Base-by-base conservation (phyloP, 2,113 vertebrate genomes). In the Epinephelus cyanopodus region DNA sequence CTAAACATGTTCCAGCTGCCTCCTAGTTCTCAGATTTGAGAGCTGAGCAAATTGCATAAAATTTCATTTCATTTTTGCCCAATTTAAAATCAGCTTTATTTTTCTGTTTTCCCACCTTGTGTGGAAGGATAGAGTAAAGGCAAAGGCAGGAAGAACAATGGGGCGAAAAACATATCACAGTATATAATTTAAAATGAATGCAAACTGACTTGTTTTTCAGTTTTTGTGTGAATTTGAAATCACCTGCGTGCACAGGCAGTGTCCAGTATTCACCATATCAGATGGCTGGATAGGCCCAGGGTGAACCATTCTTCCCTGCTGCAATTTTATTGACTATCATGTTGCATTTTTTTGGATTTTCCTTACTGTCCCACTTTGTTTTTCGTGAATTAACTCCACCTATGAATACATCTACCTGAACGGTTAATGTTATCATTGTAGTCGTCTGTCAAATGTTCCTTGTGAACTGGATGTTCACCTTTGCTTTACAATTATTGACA, bases 151-250 rank as follows among this genome's bases (percentile, higher is more conserved):
- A 68, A 57, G 7, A 19, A 10, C 56, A 50, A 42, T 33, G 4
- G 45, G 25, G 8, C 6, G n/a, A 45, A 77, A 39, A 52, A 37
- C 33, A 37, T 37, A 8, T 11, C 6, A 7, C 61, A 7, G 15
- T 12, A 64, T 70, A 7, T 58, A 0, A 17, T 15, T 61, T 83
- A 12, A 65, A 79, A 64, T 61, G 1, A 65, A 70, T 29, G 66
- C 57, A 81, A 74, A 82, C 18, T 23, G 14, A 74, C 66, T 19
- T 73, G 29, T 21, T 42, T 47, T 70, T 57, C 48, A 62, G 13
- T 15, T 12, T 13, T 60, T 27, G 25, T 66, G 37, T 25, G 8
- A 33, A 48, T 69, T 10, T 45, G 21, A 25, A 54, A 62, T 39
- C 17, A 61, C 6, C 39, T 23, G 23, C 52, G 39, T 79, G 19